Conservation (phyloP, 2,113 vertebrate species). For the Chlamydotis undulata region DNA sequence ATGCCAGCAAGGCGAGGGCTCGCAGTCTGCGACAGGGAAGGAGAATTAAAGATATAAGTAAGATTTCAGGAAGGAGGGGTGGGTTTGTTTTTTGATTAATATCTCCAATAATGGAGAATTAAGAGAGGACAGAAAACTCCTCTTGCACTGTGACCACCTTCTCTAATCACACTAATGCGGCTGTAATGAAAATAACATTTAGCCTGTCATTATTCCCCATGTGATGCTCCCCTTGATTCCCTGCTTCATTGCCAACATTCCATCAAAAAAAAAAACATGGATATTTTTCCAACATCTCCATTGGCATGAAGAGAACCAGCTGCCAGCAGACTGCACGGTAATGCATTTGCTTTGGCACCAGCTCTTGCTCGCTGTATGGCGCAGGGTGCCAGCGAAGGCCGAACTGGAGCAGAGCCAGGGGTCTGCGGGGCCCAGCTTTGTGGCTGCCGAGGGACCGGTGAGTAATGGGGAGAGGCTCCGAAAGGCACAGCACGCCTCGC, state of each 20-base stretch:
- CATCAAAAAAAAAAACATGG: not conserved
- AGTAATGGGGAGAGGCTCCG: fast-evolving
- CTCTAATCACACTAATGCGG: not conserved
- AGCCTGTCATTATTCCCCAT: not conserved
- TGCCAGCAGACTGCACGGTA: not conserved
- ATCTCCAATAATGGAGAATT: not conserved
- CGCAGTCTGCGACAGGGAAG: not conserved
- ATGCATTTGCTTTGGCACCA: not conserved
- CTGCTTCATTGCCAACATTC: not conserved
- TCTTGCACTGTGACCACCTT: not conserved
- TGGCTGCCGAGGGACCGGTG: not conserved
- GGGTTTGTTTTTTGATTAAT: not conserved
- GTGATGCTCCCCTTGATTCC: not conserved
- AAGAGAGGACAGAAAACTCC: not conserved
- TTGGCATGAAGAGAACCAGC: not conserved
- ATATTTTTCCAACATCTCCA: not conserved
- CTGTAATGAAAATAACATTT: not conserved
- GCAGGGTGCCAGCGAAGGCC: not conserved
- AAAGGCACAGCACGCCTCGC: not conserved
- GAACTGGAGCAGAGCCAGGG: not conserved
- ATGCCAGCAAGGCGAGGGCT: not conserved
- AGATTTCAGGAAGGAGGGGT: not conserved
- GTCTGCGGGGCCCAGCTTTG: not conserved
- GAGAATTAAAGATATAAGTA: not conserved
- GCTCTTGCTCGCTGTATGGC: not conserved